Conservation (phyloP, 2,113 vertebrate species). For the Rattus rattus region DNA sequence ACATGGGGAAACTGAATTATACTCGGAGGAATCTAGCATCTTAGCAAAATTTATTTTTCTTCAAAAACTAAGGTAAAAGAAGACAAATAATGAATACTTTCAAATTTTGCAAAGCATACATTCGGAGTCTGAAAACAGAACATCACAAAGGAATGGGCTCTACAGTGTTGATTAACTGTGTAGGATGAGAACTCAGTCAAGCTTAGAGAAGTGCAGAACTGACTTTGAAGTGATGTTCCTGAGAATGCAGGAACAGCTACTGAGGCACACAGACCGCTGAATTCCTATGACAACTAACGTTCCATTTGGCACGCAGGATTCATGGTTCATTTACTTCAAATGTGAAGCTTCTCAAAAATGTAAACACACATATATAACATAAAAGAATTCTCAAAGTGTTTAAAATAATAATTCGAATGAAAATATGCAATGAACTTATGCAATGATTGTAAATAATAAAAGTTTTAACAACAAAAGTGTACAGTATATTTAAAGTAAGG, state of each 20-base stretch:
- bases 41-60: constrained; percentile 15
- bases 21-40: not conserved
- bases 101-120: not conserved
- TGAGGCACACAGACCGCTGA: not conserved
- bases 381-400: not conserved
- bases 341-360: not conserved
- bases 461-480: not conserved
- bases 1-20: not conserved
- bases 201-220: not conserved
- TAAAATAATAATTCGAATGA: not conserved
- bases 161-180: not conserved
- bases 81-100: not conserved
- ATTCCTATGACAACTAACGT: fast-evolving
- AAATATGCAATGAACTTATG: not conserved
- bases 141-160: not conserved
- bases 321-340: not conserved
- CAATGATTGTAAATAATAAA: not conserved
- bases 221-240: not conserved
- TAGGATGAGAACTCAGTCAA: not conserved
- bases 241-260: not conserved
- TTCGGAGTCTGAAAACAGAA: not conserved
- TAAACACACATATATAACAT: not conserved
- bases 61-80: not conserved
- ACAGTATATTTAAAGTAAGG: not conserved
- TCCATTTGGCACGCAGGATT: not conserved